Evolutionary conservation across 2,113 vertebrate species (phyloP).

Genomic region (Hyaena hyaena): DNA sequence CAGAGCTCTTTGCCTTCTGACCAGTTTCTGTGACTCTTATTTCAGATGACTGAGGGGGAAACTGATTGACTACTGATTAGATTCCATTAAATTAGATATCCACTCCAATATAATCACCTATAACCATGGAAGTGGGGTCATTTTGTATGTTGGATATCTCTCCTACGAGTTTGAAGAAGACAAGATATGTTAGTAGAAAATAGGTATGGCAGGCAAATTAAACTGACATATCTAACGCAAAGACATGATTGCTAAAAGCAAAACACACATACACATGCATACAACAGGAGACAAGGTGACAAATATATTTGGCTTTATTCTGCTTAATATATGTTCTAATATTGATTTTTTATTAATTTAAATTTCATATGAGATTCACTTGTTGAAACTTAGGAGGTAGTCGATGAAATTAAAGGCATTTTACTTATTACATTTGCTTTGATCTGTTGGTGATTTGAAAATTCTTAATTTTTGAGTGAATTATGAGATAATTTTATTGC

Average conservation of each 20-base stretch:
- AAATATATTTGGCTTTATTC: background rate
- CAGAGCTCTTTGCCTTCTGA: background rate
- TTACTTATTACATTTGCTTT: constrained; percentile 79
- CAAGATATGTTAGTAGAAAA: background rate
- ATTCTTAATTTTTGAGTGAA: constrained; percentile 83
- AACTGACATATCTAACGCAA: background rate
- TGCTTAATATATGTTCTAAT: background rate
- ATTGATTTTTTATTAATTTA: constrained; percentile 40
- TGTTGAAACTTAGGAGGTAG: constrained; percentile 79
- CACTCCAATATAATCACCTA: background rate
- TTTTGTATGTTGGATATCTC: background rate
- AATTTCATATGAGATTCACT: constrained; percentile 20
- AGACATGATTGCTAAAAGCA: background rate
- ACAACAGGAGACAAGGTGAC: background rate
- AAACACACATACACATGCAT: background rate
- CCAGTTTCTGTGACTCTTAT: background rate
- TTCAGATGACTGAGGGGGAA: background rate
- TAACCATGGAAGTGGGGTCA: background rate
- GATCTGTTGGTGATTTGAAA: constrained; percentile 77
- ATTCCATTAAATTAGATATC: background rate
- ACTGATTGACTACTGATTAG: background rate
- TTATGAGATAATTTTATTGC: constrained; percentile 82
- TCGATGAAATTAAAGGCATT: constrained; percentile 75
- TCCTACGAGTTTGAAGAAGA: background rate
- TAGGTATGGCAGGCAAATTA: background rate